A percentile compares a stretch with the other conserved stretches of the same genome.
These are phyloP conservation scores for Cecidostiba fungosa DNA, from an alignment of 2,888 invertebrate species.

Conservation along the genomic window DNA sequence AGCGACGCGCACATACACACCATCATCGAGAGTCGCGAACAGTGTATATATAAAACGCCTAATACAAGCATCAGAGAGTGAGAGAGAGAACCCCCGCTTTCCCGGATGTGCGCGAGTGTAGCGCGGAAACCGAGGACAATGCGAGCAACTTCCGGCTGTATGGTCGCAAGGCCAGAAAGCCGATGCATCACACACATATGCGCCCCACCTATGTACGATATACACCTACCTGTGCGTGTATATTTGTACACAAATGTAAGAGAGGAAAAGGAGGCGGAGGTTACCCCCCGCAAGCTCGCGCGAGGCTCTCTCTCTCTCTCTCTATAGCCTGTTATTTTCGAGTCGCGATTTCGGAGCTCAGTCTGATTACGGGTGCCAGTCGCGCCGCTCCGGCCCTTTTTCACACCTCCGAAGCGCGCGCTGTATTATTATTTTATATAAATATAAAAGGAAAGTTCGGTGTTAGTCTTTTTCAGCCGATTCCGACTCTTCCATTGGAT, in stretches of 20 bases:
- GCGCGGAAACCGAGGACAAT: constrained; percentile 64
- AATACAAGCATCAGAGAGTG: neutral
- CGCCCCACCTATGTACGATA: constrained; percentile 27
- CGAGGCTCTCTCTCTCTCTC: neutral
- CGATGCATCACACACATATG: neutral
- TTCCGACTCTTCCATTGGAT: neutral
- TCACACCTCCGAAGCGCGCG: constrained; percentile 33
- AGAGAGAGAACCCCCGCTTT: constrained; percentile 69
- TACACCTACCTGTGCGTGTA: neutral
- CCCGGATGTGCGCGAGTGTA: constrained; percentile 75
- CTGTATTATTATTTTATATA: neutral
- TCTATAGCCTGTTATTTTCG: constrained; percentile 35
- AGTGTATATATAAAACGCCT: neutral
- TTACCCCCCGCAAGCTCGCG: constrained; percentile 36
- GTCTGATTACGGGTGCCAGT: constrained; percentile 79
- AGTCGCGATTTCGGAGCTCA: constrained; percentile 68
- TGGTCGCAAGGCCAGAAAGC: constrained; percentile 74
- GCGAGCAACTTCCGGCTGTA: constrained; percentile 74
- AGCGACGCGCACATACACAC: constrained; percentile 63
- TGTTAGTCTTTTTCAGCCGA: neutral
- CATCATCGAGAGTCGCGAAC: neutral
- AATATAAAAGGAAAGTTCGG: neutral
- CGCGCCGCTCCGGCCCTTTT: constrained; percentile 68
- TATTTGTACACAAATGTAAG: constrained; percentile 56
- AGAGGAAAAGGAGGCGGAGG: constrained; percentile 5